Base-by-base conservation (phyloP, 2,888 invertebrate genomes). In the Epirrita christyi region DNA sequence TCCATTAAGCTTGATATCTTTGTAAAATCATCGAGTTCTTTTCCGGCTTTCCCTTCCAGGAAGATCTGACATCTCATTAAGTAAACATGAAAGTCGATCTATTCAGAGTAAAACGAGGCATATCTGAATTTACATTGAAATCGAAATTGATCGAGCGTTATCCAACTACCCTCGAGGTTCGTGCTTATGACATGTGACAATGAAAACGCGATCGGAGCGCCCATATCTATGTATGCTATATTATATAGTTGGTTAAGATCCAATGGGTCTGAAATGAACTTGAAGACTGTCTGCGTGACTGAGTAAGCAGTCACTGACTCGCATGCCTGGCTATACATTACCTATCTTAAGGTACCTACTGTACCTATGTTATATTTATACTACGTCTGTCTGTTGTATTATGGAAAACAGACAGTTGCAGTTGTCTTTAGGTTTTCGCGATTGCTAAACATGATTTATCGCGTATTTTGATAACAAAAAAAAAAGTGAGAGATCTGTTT, bases 221-320 rank as follows among this genome's bases (percentile, higher is more conserved):
- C 36, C 40, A 41, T 43, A 42, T 45, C 27, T 48, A 29, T 55
- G 14, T 53, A 36, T 34, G 36, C 42, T 52, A 9, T 10, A 10
- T 32, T 34, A 43, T 13, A 47, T 54, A 48, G 59, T 41, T 42
- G 42, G 42, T 10, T 55, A 38, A 49, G 44, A 61, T 53, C 59
- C 54, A 63, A 63, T 63, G 58, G 60, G 55, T 45, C 49, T 21
- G 21, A 21, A 21, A 21, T 21, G 21, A n/a, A n/a, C n/a, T n/a
- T 64, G 61, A 65, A 62, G 63, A 61, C 44, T 50, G 57, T 51
- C 45, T 60, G 60, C 63, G 55, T 65, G 63, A 64, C 63, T 64
- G 64, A 56, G 53, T 52, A 21, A 46, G 55, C 37, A 55, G 55
- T 49, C 42, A 61, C 50, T 58, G 58, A 62, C 37, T 61, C 45